Conservation (phyloP, 2,113 vertebrate genomes). For the Oryzias woworae region DNA sequence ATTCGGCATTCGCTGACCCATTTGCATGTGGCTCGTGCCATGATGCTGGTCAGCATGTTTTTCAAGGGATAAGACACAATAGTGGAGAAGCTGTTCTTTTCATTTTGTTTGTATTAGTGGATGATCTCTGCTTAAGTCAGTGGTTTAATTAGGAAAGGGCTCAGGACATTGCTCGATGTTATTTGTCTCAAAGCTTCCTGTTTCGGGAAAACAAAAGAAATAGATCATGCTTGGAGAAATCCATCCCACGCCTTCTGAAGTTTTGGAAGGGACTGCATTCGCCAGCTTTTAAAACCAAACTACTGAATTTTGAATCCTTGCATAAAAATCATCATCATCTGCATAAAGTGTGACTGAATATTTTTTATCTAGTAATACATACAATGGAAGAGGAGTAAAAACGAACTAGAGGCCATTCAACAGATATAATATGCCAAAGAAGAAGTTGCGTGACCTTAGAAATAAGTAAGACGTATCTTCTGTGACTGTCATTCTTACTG, state of each 20-base stretch:
- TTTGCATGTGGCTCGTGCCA: slow-evolving; percentile 58
- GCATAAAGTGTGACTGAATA: background rate
- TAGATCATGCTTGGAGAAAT: slow-evolving; percentile 9
- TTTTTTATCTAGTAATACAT: background rate
- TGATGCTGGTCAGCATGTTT: slow-evolving; percentile 59
- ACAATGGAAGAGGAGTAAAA: slow-evolving; percentile 2
- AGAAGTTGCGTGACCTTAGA: slow-evolving; percentile 31
- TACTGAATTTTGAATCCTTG: background rate
- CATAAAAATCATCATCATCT: slow-evolving; percentile 26
- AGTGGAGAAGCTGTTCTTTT: slow-evolving; percentile 70
- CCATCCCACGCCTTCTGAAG: slow-evolving; percentile 6
- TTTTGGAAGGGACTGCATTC: background rate
- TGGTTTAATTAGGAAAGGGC: slow-evolving; percentile 67
- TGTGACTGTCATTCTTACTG: slow-evolving; percentile 50
- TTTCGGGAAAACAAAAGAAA: slow-evolving; percentile 35
- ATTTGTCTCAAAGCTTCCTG: slow-evolving; percentile 11
- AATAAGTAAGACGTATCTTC: slow-evolving; percentile 52
- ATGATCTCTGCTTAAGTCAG: slow-evolving; percentile 66
- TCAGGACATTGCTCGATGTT: slow-evolving; percentile 18
- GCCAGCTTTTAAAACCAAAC: background rate
- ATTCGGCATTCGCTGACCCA: slow-evolving; percentile 65
- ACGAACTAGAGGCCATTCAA: background rate
- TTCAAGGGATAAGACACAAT: slow-evolving; percentile 65
- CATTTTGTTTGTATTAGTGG: slow-evolving; percentile 60
- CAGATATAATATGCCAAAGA: background rate